phyloP scores from a whole-genome alignment of 2,797 vertebrate species.

The Paramormyrops hopkinsi region DNA sequence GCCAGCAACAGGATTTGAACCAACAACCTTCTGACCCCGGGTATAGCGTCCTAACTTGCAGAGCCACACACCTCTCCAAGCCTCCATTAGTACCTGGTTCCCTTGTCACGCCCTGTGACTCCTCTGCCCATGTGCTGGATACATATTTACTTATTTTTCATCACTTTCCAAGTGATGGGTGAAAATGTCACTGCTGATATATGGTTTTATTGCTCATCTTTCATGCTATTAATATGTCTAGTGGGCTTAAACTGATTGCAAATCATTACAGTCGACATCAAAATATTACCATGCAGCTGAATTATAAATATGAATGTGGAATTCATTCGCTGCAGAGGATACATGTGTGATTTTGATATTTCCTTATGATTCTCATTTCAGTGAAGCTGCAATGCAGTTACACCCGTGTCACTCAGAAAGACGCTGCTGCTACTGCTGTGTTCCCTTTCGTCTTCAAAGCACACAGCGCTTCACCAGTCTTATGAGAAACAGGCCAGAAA shows the following conservation, averaged over 20 bases:
- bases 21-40: not conserved
- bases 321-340: not conserved
- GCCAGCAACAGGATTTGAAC: not conserved
- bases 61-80: not conserved
- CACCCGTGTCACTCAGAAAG: not conserved
- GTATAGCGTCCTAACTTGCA: not conserved
- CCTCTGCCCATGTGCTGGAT: not conserved
- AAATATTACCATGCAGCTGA: not conserved
- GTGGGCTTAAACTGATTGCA: conserved; percentile 3
- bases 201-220: not conserved
- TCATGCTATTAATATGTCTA: conserved; percentile 13
- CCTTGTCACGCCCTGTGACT: not conserved
- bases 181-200: not conserved
- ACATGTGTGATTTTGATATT: not conserved
- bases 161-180: not conserved
- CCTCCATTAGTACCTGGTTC: not conserved
- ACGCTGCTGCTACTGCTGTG: not conserved
- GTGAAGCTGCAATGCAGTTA: not conserved
- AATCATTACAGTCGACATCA: not conserved
- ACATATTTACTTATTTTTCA: not conserved
- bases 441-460: conserved; percentile 1
- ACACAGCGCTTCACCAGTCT: not conserved
- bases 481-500: not conserved
- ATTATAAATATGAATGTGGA: not conserved
- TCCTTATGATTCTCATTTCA: not conserved